phyloP scores from a whole-genome alignment of 2,113 vertebrate genomes.

The Burhinus bistriatus region DNA sequence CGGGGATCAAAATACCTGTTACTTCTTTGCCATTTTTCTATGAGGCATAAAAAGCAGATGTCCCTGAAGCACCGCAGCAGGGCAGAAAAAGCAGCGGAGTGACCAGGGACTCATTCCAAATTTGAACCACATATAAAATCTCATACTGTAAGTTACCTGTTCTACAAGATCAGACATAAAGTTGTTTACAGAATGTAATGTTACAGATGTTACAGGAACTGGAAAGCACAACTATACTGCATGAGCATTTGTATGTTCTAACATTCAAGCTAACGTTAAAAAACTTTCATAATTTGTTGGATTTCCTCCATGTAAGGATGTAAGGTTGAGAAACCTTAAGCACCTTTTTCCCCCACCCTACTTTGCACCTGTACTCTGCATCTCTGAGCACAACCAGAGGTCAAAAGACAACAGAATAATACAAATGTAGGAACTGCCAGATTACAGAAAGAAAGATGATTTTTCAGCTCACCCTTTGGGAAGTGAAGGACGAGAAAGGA shows the following conservation, averaged over 20 bases:
- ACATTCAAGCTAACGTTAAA: not conserved
- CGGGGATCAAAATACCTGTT: not conserved
- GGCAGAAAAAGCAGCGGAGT: not conserved
- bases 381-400: not conserved
- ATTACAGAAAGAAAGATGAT: conserved; percentile 3
- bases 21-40: not conserved
- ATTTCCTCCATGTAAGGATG: not conserved
- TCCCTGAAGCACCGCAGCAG: not conserved
- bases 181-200: not conserved
- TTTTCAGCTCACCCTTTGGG: conserved; percentile 88
- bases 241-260: not conserved
- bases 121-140: not conserved
- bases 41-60: not conserved
- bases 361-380: not conserved
- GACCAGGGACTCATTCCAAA: not conserved
- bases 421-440: not conserved
- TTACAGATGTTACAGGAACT: not conserved
- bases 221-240: not conserved
- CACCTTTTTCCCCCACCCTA: not conserved
- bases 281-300: not conserved
- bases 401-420: not conserved
- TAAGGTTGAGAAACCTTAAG: not conserved
- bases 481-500: conserved; percentile 87
- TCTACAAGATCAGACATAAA: not conserved
- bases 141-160: not conserved